Evolutionary conservation across 2,797 vertebrate genomes (phyloP).

Genomic region (Ctenochaetus hawaiiensis): DNA sequence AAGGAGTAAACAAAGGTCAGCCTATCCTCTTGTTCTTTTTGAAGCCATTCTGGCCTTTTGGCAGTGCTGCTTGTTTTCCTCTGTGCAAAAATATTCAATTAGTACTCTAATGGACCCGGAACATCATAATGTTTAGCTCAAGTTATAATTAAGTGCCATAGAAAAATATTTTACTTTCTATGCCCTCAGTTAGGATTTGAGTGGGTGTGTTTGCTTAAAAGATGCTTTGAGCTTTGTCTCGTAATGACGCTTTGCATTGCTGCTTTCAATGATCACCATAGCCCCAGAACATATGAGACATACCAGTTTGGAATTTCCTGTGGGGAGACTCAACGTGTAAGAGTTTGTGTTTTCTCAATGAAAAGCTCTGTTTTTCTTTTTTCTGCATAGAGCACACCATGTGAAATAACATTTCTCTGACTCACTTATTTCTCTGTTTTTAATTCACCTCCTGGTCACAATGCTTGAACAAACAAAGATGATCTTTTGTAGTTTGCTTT

Average conservation of each 20-base stretch:
- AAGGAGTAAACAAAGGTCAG: neutral
- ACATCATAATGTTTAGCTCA: neutral
- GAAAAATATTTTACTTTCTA: neutral
- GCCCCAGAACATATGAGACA: neutral
- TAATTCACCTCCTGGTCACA: neutral
- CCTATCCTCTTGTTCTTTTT: neutral
- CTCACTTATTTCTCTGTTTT: slow-evolving; percentile 4
- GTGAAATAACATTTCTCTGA: slow-evolving; percentile 7
- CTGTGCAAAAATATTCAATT: neutral
- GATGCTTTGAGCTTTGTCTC: neutral
- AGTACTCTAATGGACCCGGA: neutral
- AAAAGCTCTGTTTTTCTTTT: neutral
- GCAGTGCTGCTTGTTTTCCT: neutral
- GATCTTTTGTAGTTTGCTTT: slow-evolving; percentile 15
- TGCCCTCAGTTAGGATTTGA: neutral
- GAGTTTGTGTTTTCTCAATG: neutral
- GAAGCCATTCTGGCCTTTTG: neutral
- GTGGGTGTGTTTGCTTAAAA: neutral
- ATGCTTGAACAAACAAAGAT: slow-evolving; percentile 35
- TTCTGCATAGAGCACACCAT: neutral
- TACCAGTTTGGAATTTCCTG: neutral
- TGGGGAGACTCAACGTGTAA: neutral
- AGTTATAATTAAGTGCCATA: neutral
- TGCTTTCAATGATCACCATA: neutral
- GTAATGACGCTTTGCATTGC: neutral